Conservation (phyloP, 2,113 vertebrate species). For the Vulpes vulpes region DNA sequence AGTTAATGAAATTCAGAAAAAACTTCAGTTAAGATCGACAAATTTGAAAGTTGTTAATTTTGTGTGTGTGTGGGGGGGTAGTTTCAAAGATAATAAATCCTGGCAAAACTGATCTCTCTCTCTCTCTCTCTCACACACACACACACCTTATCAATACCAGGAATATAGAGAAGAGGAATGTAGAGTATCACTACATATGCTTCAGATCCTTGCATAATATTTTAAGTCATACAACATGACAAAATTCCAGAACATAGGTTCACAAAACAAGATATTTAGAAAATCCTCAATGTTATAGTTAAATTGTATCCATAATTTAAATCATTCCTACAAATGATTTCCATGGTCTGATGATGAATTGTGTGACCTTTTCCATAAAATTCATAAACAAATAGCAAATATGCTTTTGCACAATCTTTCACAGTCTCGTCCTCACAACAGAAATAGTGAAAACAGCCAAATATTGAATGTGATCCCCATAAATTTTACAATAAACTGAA, state of each 20-base stretch:
- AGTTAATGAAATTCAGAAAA: not conserved
- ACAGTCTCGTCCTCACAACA: not conserved
- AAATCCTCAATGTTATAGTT: not conserved
- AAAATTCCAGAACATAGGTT: slow-evolving; percentile 12
- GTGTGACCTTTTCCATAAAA: not conserved
- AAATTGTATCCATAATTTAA: not conserved
- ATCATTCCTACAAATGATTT: slow-evolving; percentile 1
- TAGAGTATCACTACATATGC: not conserved
- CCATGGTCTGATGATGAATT: not conserved
- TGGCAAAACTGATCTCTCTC: not conserved
- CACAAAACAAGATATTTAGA: not conserved
- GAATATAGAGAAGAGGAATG: not conserved
- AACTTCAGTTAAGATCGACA: not conserved
- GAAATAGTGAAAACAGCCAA: not conserved
- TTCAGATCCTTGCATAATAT: not conserved
- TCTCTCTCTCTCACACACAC: not conserved
- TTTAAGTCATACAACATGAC: not conserved
- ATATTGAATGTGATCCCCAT: not conserved
- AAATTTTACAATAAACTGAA: slow-evolving; percentile 37
- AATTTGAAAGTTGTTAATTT: not conserved
- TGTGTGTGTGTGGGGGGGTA: not conserved
- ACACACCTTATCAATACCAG: not conserved
- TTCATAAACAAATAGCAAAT: not conserved
- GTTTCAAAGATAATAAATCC: not conserved
- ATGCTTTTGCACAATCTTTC: not conserved